These are phyloP conservation scores for Ichneumon xanthorius DNA, from an alignment of 2,888 invertebrate genomes.

Conservation along the genomic window DNA sequence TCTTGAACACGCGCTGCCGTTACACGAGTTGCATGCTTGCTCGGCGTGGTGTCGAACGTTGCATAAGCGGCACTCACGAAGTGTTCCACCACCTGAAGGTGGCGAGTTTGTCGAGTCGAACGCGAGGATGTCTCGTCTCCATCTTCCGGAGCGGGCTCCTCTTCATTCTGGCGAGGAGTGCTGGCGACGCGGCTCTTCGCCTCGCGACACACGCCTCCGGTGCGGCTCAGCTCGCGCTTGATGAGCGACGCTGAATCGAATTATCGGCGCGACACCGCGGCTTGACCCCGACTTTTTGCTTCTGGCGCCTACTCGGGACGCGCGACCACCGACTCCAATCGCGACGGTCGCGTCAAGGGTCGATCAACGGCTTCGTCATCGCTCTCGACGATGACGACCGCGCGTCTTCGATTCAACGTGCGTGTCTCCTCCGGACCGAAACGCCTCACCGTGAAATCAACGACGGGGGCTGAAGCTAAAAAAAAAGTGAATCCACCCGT, in stretches of 20 bases:
- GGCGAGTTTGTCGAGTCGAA: constrained; percentile 74
- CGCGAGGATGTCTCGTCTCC: constrained; percentile 76
- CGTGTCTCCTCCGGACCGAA: not conserved
- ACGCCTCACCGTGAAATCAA: not conserved
- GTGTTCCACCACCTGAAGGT: constrained; percentile 78
- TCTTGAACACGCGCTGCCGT: not conserved
- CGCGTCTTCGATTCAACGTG: constrained; percentile 22
- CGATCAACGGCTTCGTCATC: constrained; percentile 62
- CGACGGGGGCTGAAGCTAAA: not conserved
- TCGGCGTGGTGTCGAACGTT: not conserved
- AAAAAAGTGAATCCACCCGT: not conserved
- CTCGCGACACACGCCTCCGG: constrained; percentile 57
- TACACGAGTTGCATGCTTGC: not conserved
- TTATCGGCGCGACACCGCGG: constrained; percentile 59
- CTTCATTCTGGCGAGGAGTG: constrained; percentile 75
- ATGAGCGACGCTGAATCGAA: constrained; percentile 63
- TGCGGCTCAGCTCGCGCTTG: constrained; percentile 46
- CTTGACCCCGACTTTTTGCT: constrained; percentile 3
- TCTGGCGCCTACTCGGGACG: constrained; percentile 18
- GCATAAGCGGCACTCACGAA: constrained; percentile 72
- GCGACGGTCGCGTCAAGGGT: constrained; percentile 64
- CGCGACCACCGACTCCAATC: constrained; percentile 66
- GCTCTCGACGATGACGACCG: constrained; percentile 36
- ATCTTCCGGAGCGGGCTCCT: constrained; percentile 73
- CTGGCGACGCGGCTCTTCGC: constrained; percentile 52